Evolutionary conservation across 2,113 vertebrate species (phyloP).

Genomic region (Istiophorus platypterus): DNA sequence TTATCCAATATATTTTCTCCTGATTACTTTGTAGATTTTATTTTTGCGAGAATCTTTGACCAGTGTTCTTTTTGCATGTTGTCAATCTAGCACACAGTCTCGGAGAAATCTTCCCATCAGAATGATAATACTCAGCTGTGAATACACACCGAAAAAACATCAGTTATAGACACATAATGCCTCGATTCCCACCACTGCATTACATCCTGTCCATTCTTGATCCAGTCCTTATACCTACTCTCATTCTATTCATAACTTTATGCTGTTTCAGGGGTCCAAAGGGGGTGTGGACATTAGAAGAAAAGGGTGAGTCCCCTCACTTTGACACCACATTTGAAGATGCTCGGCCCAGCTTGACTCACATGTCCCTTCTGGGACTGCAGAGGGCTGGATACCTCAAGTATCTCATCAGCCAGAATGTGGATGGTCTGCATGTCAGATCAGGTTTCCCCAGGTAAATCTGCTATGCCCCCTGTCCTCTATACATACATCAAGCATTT

Average conservation of each 20-base stretch:
- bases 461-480: neutral
- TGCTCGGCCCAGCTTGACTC: conserved; percentile 91
- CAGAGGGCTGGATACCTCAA: conserved; percentile 91
- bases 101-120: neutral
- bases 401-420: conserved; percentile 98
- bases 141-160: neutral
- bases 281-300: conserved; percentile 97
- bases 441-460: conserved; percentile 95
- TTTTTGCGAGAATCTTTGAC: neutral
- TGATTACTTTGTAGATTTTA: neutral
- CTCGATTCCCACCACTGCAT: neutral
- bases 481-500: neutral
- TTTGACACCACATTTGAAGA: conserved; percentile 97
- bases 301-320: conserved; percentile 91
- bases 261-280: conserved; percentile 90
- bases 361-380: conserved; percentile 94
- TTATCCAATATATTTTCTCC: neutral
- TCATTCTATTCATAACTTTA: neutral
- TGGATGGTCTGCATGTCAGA: conserved; percentile 94
- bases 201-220: neutral
- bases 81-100: neutral
- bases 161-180: neutral
- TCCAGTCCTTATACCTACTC: neutral
- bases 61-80: neutral
- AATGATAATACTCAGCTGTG: neutral